Evolutionary conservation across 1,140 invertebrate species (phyloP).

Genomic region (Drosophila sp.): DNA sequence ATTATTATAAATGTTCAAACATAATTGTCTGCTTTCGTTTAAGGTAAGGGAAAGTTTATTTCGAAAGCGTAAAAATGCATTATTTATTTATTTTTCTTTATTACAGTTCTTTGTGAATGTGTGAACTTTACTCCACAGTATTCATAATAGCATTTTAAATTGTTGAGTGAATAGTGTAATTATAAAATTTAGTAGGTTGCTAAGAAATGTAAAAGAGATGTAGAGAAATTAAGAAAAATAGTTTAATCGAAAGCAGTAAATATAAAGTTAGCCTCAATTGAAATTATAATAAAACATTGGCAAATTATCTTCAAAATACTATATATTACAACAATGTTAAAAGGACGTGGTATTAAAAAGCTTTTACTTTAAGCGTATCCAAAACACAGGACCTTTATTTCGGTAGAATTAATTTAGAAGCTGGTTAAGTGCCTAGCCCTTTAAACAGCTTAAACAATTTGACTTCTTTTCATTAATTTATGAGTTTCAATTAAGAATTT

Average conservation of each 20-base stretch:
- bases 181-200: not conserved
- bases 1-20: constrained; percentile 3
- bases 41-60: not conserved
- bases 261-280: not conserved
- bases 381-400: too few species aligned
- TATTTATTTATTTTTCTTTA: too few species aligned
- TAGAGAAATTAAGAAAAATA: too few species aligned
- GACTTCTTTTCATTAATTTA: not conserved
- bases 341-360: too few species aligned
- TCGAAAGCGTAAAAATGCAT: constrained; percentile 1
- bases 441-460: too few species aligned
- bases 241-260: too few species aligned
- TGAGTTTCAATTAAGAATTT: not conserved
- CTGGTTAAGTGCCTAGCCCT: too few species aligned
- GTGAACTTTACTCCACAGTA: not conserved
- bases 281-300: not conserved
- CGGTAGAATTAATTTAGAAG: too few species aligned
- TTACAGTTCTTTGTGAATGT: too few species aligned
- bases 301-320: not conserved
- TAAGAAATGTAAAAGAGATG: too few species aligned
- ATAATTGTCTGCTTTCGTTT: constrained; percentile 4
- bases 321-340: too few species aligned
- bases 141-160: not conserved
- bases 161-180: not conserved
- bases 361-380: too few species aligned